A percentile compares a stretch with the other conserved stretches of the same genome.
phyloP scores from a whole-genome alignment of 2,888 invertebrate species.

The Liodrosophila aerea region DNA sequence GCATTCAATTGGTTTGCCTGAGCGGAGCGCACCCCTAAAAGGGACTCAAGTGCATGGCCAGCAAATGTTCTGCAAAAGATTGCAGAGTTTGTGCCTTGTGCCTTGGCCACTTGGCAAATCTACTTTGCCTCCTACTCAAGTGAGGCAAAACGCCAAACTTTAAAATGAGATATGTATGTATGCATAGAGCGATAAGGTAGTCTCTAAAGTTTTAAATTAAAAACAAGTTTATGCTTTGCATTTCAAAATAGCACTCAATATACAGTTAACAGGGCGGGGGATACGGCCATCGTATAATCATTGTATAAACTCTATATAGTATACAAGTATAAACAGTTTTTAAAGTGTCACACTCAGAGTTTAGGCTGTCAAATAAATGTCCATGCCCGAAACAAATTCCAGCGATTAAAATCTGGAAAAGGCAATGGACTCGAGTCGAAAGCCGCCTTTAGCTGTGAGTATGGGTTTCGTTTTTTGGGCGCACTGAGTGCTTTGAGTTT shows the following conservation, averaged over 20 bases:
- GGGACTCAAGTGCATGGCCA: conserved; percentile 62
- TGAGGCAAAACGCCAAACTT: conserved; percentile 13
- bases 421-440: conserved; percentile 26
- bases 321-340: conserved; percentile 48
- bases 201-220: conserved; percentile 35
- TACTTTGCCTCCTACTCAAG: conserved; percentile 25
- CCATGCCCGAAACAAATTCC: conserved; percentile 43
- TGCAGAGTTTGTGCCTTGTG: background rate
- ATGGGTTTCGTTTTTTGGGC: background rate
- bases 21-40: conserved; percentile 44
- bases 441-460: background rate
- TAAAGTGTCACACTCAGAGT: conserved; percentile 70
- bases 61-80: conserved; percentile 30
- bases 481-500: conserved; percentile 15
- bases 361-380: conserved; percentile 71
- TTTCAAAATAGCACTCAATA: conserved; percentile 34
- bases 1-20: conserved; percentile 64
- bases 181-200: conserved; percentile 9
- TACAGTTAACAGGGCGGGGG: conserved; percentile 17
- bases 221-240: conserved; percentile 55
- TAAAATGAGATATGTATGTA: conserved; percentile 4
- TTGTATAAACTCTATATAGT: conserved; percentile 44
- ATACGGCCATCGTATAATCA: conserved; percentile 38
- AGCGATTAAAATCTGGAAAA: conserved; percentile 55
- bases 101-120: conserved; percentile 36